Conservation (phyloP, 1,140 invertebrate genomes). For the Antheraea pernyi region DNA sequence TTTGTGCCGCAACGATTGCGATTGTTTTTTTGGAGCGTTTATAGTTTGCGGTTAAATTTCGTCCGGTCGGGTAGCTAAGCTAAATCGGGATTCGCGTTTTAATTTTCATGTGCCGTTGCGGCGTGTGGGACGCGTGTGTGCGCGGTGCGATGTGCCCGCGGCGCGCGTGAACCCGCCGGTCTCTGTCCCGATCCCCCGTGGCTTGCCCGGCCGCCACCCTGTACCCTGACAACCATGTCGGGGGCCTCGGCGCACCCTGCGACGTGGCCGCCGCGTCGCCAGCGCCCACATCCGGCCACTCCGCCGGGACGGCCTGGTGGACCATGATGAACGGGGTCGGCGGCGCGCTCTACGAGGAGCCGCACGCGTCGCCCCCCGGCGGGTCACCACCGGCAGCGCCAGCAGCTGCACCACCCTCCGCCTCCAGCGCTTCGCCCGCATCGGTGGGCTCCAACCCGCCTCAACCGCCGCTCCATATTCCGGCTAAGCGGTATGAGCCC, state of each 20-base stretch:
- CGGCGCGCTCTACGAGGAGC: conserved; percentile 84
- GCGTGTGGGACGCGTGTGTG: conserved; percentile 65
- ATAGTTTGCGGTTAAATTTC: conserved; percentile 45
- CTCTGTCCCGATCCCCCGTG: conserved; percentile 82
- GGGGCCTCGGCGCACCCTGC: conserved; percentile 84
- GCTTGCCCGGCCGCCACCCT: conserved; percentile 87
- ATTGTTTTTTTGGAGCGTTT: conserved; percentile 24
- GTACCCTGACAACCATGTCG: conserved; percentile 89
- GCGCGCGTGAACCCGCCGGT: conserved; percentile 64
- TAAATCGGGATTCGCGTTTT: conserved; percentile 74
- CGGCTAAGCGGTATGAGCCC: conserved; percentile 87
- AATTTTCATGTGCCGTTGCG: conserved; percentile 73
- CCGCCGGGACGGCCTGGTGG: conserved; percentile 90
- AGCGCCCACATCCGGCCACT: conserved; percentile 88
- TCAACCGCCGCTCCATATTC: conserved; percentile 88
- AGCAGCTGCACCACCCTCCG: conserved; percentile 81
- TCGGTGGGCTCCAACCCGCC: conserved; percentile 81
- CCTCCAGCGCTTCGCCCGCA: conserved; percentile 85
- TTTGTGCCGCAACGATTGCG: not conserved
- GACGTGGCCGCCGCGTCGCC: conserved; percentile 85
- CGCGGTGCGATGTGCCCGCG: conserved; percentile 74
- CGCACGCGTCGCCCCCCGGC: conserved; percentile 82
- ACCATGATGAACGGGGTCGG: conserved; percentile 88
- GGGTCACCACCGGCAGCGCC: conserved; percentile 74
- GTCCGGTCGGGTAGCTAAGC: conserved; percentile 67